Evolutionary conservation across 2,113 vertebrate species (phyloP).

Genomic region (Phrynosoma blainvillii): DNA sequence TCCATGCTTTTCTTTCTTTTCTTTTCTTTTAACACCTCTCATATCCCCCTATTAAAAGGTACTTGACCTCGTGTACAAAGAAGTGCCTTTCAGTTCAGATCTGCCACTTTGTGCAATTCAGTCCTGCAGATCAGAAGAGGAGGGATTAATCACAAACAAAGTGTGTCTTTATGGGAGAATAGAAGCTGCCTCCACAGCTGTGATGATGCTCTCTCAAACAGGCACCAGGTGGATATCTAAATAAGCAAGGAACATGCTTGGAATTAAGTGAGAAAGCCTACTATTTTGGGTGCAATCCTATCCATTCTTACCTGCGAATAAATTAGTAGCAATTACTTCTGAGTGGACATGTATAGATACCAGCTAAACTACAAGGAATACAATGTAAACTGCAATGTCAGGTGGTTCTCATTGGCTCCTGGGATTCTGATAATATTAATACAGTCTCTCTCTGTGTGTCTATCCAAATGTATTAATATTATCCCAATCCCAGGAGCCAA

Average conservation of each 20-base stretch:
- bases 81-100: slow-evolving; percentile 12
- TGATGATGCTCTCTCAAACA: background rate
- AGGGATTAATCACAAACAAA: background rate
- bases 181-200: background rate
- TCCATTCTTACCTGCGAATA: background rate
- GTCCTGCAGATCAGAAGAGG: slow-evolving; percentile 9
- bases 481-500: too few species aligned
- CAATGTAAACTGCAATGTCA: too few species aligned
- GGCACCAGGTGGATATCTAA: background rate
- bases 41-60: background rate
- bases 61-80: slow-evolving; percentile 46
- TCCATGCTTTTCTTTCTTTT: background rate
- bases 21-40: slow-evolving; percentile 30
- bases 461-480: too few species aligned
- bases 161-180: background rate
- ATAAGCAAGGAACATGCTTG: background rate
- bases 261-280: background rate
- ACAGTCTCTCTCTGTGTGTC: too few species aligned
- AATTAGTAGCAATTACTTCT: background rate
- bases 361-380: too few species aligned
- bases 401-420: too few species aligned
- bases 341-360: background rate
- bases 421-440: too few species aligned
- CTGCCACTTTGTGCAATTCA: slow-evolving; percentile 4
- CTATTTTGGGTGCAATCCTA: background rate